These are phyloP conservation scores for Etheostoma perlongum DNA, from an alignment of 2,797 vertebrate species.

Conservation along the genomic window DNA sequence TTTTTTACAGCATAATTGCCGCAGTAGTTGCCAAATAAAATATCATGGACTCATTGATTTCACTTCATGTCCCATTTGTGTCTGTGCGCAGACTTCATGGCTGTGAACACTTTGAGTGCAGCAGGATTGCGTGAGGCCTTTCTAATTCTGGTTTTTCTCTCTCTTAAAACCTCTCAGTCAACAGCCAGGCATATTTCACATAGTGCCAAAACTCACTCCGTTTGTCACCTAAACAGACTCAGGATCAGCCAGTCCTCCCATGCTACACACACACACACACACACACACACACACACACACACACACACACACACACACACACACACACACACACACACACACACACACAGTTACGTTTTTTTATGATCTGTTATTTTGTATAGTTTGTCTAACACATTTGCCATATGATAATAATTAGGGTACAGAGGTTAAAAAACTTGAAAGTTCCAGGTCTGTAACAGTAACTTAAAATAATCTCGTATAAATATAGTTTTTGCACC, in stretches of 20 bases:
- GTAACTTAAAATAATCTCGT: not conserved
- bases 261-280: not conserved
- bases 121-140: slow-evolving; percentile 13
- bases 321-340: not conserved
- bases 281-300: not conserved
- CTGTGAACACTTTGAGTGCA: not conserved
- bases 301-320: not conserved
- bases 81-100: not conserved
- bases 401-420: not conserved
- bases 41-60: not conserved
- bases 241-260: not conserved
- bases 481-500: not conserved
- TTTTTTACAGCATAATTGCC: not conserved
- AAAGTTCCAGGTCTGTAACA: not conserved
- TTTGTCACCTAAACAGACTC: slow-evolving; percentile 41
- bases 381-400: not conserved
- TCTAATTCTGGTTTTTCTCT: slow-evolving; percentile 39
- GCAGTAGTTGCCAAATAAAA: not conserved
- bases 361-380: not conserved
- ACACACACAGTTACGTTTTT: not conserved
- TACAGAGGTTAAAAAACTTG: not conserved
- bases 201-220: slow-evolving; percentile 69
- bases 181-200: slow-evolving; percentile 78
- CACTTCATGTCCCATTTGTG: not conserved
- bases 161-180: slow-evolving; percentile 76